Conservation (phyloP, 2,888 invertebrate species). For the Iselma pallidipennis region DNA sequence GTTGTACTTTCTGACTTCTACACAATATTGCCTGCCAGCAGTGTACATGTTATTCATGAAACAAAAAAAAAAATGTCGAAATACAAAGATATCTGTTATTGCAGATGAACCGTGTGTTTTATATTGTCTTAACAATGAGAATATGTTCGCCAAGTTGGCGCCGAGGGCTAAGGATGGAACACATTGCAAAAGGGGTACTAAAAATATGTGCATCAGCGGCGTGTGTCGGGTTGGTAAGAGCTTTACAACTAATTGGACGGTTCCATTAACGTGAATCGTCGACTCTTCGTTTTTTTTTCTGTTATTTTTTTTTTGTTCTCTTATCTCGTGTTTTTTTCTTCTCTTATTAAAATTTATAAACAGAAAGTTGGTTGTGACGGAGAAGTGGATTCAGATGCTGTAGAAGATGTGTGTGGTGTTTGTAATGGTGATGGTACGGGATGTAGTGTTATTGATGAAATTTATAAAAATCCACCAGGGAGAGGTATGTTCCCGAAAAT, state of each 20-base stretch:
- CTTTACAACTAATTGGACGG: not conserved
- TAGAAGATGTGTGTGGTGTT: slow-evolving; percentile 69
- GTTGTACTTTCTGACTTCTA: no score
- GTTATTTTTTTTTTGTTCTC: not conserved
- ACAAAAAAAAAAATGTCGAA: no score
- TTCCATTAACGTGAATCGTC: not conserved
- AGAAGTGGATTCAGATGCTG: slow-evolving; percentile 65
- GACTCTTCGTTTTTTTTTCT: no score
- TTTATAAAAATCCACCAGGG: slow-evolving; percentile 55
- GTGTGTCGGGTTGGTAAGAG: slow-evolving; percentile 61
- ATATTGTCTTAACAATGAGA: slow-evolving; percentile 64
- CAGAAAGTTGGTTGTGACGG: slow-evolving; percentile 71
- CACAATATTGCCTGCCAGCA: no score
- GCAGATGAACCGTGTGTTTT: slow-evolving; percentile 63
- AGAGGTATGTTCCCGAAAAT: no score
- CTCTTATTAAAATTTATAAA: slow-evolving; percentile 17
- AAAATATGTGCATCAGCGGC: slow-evolving; percentile 68
- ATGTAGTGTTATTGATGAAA: slow-evolving; percentile 62
- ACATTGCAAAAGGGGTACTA: slow-evolving; percentile 63
- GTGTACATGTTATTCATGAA: no score
- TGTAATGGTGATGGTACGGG: slow-evolving; percentile 71
- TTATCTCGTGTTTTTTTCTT: not conserved
- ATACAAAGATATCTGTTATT: slow-evolving; percentile 9
- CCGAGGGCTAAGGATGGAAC: slow-evolving; percentile 68
- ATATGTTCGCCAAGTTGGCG: slow-evolving; percentile 62